Base-by-base conservation (phyloP, 2,113 vertebrate genomes). In the Psophia crepitans region DNA sequence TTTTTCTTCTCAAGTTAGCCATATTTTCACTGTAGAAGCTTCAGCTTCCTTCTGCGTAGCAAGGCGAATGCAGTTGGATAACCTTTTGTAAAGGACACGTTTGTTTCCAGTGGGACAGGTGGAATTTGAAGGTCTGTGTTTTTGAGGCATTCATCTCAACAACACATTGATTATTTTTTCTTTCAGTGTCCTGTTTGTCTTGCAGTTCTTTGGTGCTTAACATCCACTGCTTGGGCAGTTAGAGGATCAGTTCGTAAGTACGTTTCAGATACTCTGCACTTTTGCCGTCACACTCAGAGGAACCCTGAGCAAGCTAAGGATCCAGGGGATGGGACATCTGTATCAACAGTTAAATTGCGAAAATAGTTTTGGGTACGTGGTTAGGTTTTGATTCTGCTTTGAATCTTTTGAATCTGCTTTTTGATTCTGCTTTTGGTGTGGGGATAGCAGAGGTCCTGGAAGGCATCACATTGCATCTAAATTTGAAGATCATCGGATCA, bases 91-190 rank as follows among this genome's bases (percentile, higher is more conserved):
- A 14, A 27, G n/a, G 71, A 17, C 2, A 1, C 2, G 71, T 33
- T 11, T 41, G 17, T 73, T 69, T 19, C 39, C 41, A 28, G 5
- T 13, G 28, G 44, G 17, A 43, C 6, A 14, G 35, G 32, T 13
- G 44, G 74, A 15, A 0, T 80, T 53, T 48, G 33, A 2, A n/a
- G 14, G 19, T 44, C 51, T 0, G 0, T 35, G 2, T 70, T 57
- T 90, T n/a, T 24, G 41, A 78, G 24, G 24, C 8, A 2, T 66
- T 79, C 15, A 11, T 13, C 69, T 70, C 39, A 35, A 23, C 48
- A 23, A 7, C 8, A 14, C 10, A 6, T 32, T 9, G 20, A 26
- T 35, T 71, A n/a, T n/a, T n/a, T n/a, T n/a, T n/a, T n/a, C n/a
- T 57, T 54, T 54, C 14, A 5, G 8, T 35, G 30, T 60, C 64